A percentile compares a stretch with the other conserved stretches of the same genome.
phyloP scores from a whole-genome alignment of 2,797 vertebrate species.

The Spheniscus humboldti region DNA sequence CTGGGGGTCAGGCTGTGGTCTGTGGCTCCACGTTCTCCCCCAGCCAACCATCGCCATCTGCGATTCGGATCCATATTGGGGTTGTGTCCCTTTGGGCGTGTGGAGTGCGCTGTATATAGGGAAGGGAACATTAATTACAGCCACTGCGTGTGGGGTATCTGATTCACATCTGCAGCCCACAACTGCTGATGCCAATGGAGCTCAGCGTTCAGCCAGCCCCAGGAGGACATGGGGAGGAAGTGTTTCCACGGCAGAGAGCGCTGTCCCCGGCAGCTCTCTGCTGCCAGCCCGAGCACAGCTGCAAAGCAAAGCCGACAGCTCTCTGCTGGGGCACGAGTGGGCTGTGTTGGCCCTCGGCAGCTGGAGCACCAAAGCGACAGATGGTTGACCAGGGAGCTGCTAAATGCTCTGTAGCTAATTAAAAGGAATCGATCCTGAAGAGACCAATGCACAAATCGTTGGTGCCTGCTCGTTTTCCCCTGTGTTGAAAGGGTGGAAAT shows the following conservation, averaged over 20 bases:
- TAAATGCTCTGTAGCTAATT: background rate
- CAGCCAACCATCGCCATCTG: accelerated
- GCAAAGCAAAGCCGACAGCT: background rate
- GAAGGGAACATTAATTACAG: background rate
- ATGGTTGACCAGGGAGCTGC: background rate
- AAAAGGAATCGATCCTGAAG: background rate
- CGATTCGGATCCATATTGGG: accelerated
- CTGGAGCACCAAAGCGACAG: background rate
- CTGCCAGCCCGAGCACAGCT: background rate
- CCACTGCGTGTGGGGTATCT: accelerated
- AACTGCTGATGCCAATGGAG: accelerated
- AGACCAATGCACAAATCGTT: background rate
- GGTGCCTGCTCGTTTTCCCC: background rate
- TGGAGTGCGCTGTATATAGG: accelerated
- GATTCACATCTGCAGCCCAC: background rate
- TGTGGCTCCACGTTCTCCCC: background rate
- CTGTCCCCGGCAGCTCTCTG: background rate
- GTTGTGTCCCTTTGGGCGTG: background rate
- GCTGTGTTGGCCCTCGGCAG: background rate
- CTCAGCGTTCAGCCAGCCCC: background rate
- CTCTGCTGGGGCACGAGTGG: background rate
- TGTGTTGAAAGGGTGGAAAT: background rate
- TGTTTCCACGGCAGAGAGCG: background rate
- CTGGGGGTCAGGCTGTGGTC: background rate
- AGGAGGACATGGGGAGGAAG: background rate